Evolutionary conservation across 64 coral and sea anemone species (phyloP).

Genomic region (Stichodactyla mertensii): DNA sequence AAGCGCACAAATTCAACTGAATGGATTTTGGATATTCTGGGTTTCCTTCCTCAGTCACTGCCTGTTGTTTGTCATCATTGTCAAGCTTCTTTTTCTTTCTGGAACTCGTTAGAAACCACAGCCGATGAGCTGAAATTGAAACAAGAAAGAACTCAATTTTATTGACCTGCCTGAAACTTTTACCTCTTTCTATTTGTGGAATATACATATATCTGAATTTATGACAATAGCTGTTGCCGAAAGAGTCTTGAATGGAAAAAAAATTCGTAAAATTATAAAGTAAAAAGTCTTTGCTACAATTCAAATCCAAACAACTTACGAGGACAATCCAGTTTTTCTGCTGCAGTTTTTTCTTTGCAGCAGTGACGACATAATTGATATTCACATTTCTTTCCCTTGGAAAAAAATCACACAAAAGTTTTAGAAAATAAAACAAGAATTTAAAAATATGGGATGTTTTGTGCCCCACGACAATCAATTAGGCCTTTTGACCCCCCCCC

Average conservation of each 20-base stretch:
- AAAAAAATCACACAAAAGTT: neutral
- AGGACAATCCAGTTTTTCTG: conserved; percentile 2
- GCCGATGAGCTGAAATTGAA: neutral
- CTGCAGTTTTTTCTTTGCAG: conserved; percentile 19
- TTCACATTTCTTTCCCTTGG: neutral
- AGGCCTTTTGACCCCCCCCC: no score
- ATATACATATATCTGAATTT: neutral
- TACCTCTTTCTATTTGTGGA: neutral
- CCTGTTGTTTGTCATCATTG: neutral
- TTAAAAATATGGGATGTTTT: no score
- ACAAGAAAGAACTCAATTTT: neutral
- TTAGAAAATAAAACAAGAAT: neutral
- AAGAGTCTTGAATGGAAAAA: no score
- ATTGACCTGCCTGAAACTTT: neutral
- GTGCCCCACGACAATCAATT: no score
- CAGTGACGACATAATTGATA: conserved; percentile 19
- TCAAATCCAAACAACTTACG: neutral
- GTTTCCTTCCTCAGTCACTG: neutral
- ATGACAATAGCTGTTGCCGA: no score
- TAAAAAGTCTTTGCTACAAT: no score
- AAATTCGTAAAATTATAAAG: no score
- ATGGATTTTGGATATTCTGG: no score
- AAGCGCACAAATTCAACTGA: no score
- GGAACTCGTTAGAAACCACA: neutral
- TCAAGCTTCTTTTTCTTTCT: neutral